Evolutionary conservation across 2,797 vertebrate species (phyloP), one percentile per base, ranked within the genome.

Genomic region (Cryptoblepharus egeriae): DNA sequence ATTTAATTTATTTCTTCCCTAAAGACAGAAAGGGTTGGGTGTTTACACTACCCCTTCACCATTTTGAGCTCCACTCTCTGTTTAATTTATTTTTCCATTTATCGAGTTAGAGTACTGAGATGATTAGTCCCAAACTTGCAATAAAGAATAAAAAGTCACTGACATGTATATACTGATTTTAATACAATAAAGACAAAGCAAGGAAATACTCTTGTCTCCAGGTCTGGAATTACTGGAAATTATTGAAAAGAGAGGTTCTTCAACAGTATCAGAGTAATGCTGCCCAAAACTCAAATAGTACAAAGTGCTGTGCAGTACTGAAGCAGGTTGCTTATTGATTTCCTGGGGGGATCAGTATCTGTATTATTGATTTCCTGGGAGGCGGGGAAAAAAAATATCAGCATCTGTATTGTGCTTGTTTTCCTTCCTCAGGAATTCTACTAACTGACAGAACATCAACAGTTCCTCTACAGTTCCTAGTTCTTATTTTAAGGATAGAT

Each of bases 1-100:
- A 85, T 78, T 83, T 84, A 60, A 83, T 80, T 77, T 82, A 63
- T 79, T 86, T 49, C 81, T 86, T 85, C 42, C 58, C 52, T 55
- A 5, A 74, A 74, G 26, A 60, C 35, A 32, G 57, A 20, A 35
- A 60, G 35, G 42, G 60, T 3, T 15, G 49, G 39, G 20, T 52
- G 26, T 65, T 72, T 68, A 30, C 16, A 37, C 58, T 69, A 61
- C 68, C 35, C 24, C 49, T 28, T 39, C n/a, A 22, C 58, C 63
- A n/a, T 64, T 32, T n/a, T n/a, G 57, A 63, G 49, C 8, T 88
- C 52, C 22, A 30, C 57, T 16, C 57, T 30, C 28, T 35, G 63
- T 7, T 45, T 79, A 67, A 73, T 45, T 68, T 73, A 75, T 80
- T 65, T 77, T n/a, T 64, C 12, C 28, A 60, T 58, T 82, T 80